Evolutionary conservation across 2,888 invertebrate species (phyloP).

Genomic region (Deroplatys truncata): DNA sequence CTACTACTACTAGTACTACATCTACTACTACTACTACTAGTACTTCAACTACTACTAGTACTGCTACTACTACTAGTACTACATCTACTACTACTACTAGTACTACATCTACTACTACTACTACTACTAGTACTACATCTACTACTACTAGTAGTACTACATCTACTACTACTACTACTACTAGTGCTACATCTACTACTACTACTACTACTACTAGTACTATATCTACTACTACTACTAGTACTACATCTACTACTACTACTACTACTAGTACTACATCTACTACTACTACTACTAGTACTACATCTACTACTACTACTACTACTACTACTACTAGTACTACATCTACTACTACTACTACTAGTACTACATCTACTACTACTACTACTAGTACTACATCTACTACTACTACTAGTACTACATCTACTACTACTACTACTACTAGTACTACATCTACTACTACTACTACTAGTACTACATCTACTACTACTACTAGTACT

Average conservation of each 20-base stretch:
- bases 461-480: too few relatives aligned
- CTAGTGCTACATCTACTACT: background rate
- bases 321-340: slow-evolving; percentile 11
- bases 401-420: too few relatives aligned
- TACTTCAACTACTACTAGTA: slow-evolving; percentile 5
- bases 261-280: too few relatives aligned
- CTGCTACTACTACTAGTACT: background rate
- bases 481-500: too few relatives aligned
- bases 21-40: slow-evolving; percentile 1
- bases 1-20: background rate
- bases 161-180: background rate
- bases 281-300: too few relatives aligned
- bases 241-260: background rate
- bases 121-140: background rate
- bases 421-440: too few relatives aligned
- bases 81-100: slow-evolving; percentile 7
- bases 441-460: too few relatives aligned
- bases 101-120: slow-evolving; percentile 3
- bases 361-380: too few relatives aligned
- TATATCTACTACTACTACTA: background rate
- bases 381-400: too few relatives aligned
- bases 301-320: background rate
- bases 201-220: background rate
- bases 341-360: too few relatives aligned
- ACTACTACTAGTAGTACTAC: slow-evolving; percentile 8